Base-by-base conservation (phyloP, 2,888 invertebrate species). In the Magallana nippona region DNA sequence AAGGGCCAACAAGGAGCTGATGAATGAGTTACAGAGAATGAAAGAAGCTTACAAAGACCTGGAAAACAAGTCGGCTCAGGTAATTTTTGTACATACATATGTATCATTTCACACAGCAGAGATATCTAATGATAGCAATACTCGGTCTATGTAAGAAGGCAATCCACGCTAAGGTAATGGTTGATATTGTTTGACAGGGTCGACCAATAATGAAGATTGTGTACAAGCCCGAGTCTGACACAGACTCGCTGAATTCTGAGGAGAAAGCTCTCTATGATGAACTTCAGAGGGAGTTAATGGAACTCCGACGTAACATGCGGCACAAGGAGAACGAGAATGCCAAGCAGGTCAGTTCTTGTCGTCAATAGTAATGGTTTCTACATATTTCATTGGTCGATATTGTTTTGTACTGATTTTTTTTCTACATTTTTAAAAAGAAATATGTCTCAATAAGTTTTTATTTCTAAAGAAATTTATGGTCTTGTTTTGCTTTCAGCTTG, bases 201-300 rank as follows among this genome's bases (percentile, higher is more conserved):
- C 88, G 89, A 60, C 87, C 88, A 13, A 86, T 88, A 57, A 89
- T 91, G 55, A 88, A 90, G 85, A 91, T 92, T 44, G 91, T 92
- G 10, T 90, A 91, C 81, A 88, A 88, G 11, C 89, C 90, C 2
- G 91, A 91, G 19, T 90, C 88, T 1, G 91, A 90, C 32, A 84
- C 90, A 17, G 91, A 92, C 8, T 91, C 92, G 1, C 89, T 94
- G 83, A 92, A 92, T 83, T 90, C 91, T 0, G 93, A 93, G 55
- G 94, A 94, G 86, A 93, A 92, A 81, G 90, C 86, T 60, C 85
- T 94, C 84, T 93, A 92, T 89, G 93, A 94, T 83, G 93, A 93
- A 82, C 89, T 94, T n/a, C 93, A 93, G 87, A 85, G 88, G 81
- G 93, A 94, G 86, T 88, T 94, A 56, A 88, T 92, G 83, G 91